Evolutionary conservation across 2,888 invertebrate species (phyloP), one percentile per base, ranked within the genome.

Genomic region (Osedax fenrisi): DNA sequence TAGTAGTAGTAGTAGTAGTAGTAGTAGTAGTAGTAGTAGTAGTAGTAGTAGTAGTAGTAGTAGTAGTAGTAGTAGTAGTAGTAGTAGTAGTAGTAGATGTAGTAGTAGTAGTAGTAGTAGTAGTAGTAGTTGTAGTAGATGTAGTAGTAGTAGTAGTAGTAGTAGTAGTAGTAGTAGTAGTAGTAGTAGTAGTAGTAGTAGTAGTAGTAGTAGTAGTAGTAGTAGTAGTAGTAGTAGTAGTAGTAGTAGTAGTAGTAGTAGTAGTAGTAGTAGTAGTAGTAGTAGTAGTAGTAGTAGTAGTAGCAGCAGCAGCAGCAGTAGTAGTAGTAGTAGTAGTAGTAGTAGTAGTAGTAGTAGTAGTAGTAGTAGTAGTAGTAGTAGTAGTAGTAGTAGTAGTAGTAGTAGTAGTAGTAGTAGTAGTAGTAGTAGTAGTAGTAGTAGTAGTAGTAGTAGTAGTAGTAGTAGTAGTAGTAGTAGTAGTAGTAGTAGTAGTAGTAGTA

Each of bases 341-440:
- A 72, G 72, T 72, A 72, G 72, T 72, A 72, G 72, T 72, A 72
- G 72, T 72, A 72, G 72, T 72, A 72, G 72, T 72, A 72, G 72
- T 72, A 72, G 72, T 72, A 72, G 72, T 72, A 72, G 72, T 59
- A 72, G 72, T 69, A 72, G 70, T 59, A 72, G 75, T 75, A 75
- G 75, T 75, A 75, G 75, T 66, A 75, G 75, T 75, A 75, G 75
- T 66, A 75, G 75, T 75, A 75, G 75, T 66, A 75, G 75, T 75
- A 75, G 59, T 21, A 75, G 24, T 75, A 64, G 24, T 66, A 66
- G 66, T 17, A 66, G 21, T 66, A 66, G 21, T 17, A 66, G 10
- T 66, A 66, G 10, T 66, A 66, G 21, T 66, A 66, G 10, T 66
- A 66, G 21, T 66, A 66, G 10, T 66, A 17, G 21, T 66, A 66